A percentile compares a stretch with the other conserved stretches of the same genome.
phyloP scores from a whole-genome alignment of 2,113 vertebrate genomes.

The Ageneiosus marmoratus region DNA sequence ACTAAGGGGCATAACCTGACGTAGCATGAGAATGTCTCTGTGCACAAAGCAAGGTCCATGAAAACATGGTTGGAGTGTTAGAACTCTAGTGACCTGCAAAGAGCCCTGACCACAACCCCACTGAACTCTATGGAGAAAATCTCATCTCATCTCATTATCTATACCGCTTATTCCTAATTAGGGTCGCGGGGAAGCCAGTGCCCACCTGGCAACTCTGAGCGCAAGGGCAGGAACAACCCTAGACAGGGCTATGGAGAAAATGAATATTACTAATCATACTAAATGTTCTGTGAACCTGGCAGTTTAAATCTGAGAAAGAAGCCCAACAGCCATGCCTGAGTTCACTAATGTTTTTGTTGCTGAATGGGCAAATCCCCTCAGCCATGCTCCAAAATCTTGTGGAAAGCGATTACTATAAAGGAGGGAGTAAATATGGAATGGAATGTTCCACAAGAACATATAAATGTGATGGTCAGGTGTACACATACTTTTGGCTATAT shows the following conservation, averaged over 20 bases:
- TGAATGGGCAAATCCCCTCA: background rate
- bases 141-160: too few species aligned
- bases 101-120: background rate
- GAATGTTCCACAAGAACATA: background rate
- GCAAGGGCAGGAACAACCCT: too few species aligned
- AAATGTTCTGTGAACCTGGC: too few species aligned
- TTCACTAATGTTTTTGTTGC: background rate
- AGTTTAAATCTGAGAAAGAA: too few species aligned
- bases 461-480: background rate
- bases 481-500: background rate
- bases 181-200: too few species aligned
- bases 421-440: background rate
- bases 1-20: background rate
- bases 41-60: background rate
- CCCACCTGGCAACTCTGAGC: too few species aligned
- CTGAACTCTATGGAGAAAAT: too few species aligned
- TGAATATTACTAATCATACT: too few species aligned
- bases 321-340: background rate
- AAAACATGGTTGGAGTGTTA: background rate
- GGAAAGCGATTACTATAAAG: background rate
- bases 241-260: too few species aligned
- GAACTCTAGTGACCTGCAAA: background rate
- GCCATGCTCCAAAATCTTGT: background rate
- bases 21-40: background rate
- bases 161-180: too few species aligned